Evolutionary conservation across 2,113 vertebrate genomes (phyloP), one percentile per base, ranked within the genome.

Genomic region (Eulemur macaco): DNA sequence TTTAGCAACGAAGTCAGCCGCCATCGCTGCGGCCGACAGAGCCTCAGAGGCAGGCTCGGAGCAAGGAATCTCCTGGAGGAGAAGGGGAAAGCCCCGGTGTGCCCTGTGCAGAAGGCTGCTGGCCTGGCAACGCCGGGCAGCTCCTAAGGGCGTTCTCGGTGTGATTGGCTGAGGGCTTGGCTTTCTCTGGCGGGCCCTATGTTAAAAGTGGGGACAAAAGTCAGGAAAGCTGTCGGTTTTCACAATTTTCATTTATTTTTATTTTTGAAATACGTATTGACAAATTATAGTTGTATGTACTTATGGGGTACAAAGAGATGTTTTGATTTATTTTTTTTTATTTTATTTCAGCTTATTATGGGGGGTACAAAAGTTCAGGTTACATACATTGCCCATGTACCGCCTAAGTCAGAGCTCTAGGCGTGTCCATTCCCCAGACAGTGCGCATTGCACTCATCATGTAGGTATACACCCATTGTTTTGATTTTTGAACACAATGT

Each of bases 121-220:
- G 27, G 37, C 13, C n/a, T 34, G 0, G 31, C 52, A 5, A 45
- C 4, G 13, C 5, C 6, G 12, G 37, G 69, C 4, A 0, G 37
- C 54, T 15, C 7, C 58, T 27, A 12, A 21, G 52, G 21, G 1
- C 6, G 1, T 29, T 39, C 31, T 25, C 71, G 12, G 3, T 56
- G 20, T 13, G n/a, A 9, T 13, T 52, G 82, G 29, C 9, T 66
- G 27, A 14, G 47, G 68, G 13, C 34, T 64, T 56, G n/a, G 20
- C 58, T 86, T 85, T 66, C 21, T 77, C 45, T 66, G 45, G 14
- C 76, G 54, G n/a, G 29, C 66, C 71, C 29, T 54, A 42, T 66
- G 37, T 77, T 93, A 58, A 25, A 77, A 74, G 71, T 31, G 13
- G 68, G 29, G 52, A 31, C 52, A 15, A n/a, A 66, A 85, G n/a